phyloP scores from a whole-genome alignment of 2,888 invertebrate species.

The Apomyelois bistriatella region DNA sequence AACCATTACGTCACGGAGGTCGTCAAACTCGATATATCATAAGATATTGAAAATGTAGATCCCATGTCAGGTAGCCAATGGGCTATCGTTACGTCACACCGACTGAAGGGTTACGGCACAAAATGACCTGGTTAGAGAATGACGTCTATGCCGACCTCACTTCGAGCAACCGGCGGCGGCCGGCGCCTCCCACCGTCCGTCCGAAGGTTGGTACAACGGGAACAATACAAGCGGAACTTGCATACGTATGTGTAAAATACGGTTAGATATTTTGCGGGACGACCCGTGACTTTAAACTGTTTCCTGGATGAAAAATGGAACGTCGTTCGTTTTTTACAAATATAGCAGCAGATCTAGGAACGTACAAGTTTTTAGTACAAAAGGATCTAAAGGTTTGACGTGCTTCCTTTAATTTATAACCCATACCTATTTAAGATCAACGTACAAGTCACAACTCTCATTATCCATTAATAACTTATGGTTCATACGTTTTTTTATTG shows the following conservation, averaged over 20 bases:
- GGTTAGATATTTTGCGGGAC: background rate
- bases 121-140: constrained; percentile 56
- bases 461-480: no score
- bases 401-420: no score
- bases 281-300: background rate
- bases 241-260: background rate
- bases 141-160: constrained; percentile 63
- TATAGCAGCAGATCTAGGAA: background rate
- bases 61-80: background rate
- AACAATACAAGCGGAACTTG: background rate
- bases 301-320: background rate
- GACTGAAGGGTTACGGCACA: constrained; percentile 29
- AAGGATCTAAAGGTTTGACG: no score
- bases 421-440: no score
- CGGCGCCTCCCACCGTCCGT: constrained; percentile 30
- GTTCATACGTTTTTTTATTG: no score
- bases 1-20: no score
- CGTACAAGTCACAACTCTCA: no score
- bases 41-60: no score
- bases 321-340: background rate
- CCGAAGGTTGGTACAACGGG: constrained; percentile 47
- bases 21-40: no score
- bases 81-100: background rate
- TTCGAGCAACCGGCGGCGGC: constrained; percentile 26
- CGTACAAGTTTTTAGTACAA: no score